Evolutionary conservation across 2,888 invertebrate species (phyloP).

Genomic region (Xanthorhoe spadicearia): DNA sequence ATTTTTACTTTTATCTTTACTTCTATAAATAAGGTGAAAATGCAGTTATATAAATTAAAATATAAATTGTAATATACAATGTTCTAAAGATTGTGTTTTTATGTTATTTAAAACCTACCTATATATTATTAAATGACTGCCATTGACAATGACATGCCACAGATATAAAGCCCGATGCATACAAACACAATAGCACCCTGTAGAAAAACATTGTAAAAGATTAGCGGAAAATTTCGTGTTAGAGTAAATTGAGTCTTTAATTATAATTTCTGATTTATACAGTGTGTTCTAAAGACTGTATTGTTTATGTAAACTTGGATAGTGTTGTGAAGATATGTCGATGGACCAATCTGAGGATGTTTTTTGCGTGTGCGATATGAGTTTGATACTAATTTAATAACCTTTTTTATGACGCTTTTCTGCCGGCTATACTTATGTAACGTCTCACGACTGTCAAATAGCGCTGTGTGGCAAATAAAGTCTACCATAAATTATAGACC

Average conservation of each 20-base stretch:
- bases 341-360: slow-evolving; percentile 62
- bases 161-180: neutral
- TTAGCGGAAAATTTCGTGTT: slow-evolving; percentile 18
- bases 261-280: slow-evolving; percentile 33
- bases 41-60: slow-evolving; percentile 1
- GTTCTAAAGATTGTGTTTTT: slow-evolving; percentile 2
- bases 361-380: slow-evolving; percentile 49
- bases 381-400: slow-evolving; percentile 8
- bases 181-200: neutral
- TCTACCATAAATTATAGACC: no score
- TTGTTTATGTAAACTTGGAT: slow-evolving; percentile 52
- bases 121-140: slow-evolving; percentile 1
- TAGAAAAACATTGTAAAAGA: slow-evolving; percentile 16
- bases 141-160: slow-evolving; percentile 1
- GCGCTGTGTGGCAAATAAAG: no score
- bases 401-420: neutral
- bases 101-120: neutral
- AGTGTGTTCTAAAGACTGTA: slow-evolving; percentile 64
- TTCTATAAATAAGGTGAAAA: slow-evolving; percentile 8
- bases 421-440: no score
- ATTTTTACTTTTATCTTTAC: slow-evolving; percentile 10
- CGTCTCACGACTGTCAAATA: no score
- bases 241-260: slow-evolving; percentile 9
- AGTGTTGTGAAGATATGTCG: slow-evolving; percentile 52
- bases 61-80: neutral